Conservation (phyloP, 2,797 vertebrate species). For the Eulemur rubriventer region DNA sequence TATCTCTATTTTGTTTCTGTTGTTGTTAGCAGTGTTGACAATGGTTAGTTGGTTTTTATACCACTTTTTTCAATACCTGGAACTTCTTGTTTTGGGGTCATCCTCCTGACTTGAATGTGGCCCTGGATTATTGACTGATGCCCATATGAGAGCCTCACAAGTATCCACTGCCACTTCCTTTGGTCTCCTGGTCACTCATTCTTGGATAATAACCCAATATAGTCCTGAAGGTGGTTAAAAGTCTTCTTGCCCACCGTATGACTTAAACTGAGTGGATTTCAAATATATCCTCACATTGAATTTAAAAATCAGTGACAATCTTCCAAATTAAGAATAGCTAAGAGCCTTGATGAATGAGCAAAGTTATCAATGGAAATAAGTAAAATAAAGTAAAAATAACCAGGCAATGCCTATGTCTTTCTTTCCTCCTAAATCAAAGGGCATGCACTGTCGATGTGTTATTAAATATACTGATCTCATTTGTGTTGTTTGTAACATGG, state of each 20-base stretch:
- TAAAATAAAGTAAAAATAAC: not conserved
- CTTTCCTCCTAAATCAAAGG: constrained; percentile 11
- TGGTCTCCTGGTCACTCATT: not conserved
- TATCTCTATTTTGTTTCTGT: not conserved
- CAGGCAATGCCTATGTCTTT: not conserved
- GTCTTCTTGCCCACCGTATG: not conserved
- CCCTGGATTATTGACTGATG: not conserved
- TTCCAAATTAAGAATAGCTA: not conserved
- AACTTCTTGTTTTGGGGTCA: not conserved
- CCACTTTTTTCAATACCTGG: not conserved
- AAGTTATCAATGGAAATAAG: not conserved
- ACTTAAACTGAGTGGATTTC: not conserved
- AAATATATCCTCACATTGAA: not conserved
- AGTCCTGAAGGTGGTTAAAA: not conserved
- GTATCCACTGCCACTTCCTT: not conserved
- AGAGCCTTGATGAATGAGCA: not conserved
- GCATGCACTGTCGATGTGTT: not conserved
- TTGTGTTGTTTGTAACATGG: not conserved
- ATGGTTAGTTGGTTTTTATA: not conserved
- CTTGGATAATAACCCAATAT: not conserved
- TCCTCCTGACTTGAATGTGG: not conserved
- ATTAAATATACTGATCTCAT: constrained; percentile 48
- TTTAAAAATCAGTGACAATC: not conserved
- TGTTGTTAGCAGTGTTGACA: not conserved
- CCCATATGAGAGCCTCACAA: not conserved